Percentiles rank a stretch among this genome's conserved stretches.
Conservation (phyloP, 2,888 invertebrate species). For the Brachyptera putata region DNA sequence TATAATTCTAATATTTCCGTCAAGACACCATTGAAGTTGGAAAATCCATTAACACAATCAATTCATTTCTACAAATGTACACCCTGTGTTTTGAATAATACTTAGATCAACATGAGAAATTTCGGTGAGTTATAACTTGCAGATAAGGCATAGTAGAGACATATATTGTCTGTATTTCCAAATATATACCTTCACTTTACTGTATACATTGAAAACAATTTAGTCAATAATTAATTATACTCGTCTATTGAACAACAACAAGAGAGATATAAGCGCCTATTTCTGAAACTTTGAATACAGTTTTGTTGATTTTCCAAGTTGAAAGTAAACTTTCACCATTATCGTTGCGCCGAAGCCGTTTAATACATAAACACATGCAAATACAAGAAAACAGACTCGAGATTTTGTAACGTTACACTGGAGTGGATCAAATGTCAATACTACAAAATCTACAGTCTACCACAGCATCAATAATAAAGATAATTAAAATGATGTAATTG, state of each 20-base stretch:
- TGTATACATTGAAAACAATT: conserved; percentile 2
- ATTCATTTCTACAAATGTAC: too few relatives aligned
- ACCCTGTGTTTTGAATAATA: too few relatives aligned
- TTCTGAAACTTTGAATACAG: conserved; percentile 8
- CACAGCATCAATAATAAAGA: background rate
- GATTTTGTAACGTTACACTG: background rate
- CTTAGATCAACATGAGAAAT: too few relatives aligned
- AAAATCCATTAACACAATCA: too few relatives aligned
- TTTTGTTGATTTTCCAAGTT: conserved; percentile 16
- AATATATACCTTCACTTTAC: too few relatives aligned
- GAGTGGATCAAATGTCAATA: background rate
- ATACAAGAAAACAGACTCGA: conserved; percentile 1
- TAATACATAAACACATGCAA: conserved; percentile 12
- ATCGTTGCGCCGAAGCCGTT: background rate
- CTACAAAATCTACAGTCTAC: background rate
- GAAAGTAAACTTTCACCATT: conserved; percentile 12
- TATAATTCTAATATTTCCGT: too few relatives aligned
- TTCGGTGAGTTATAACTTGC: too few relatives aligned
- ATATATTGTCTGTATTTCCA: too few relatives aligned
- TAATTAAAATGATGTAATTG: too few relatives aligned
- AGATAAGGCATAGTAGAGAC: too few relatives aligned
- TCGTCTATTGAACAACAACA: conserved; percentile 17
- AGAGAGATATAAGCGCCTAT: background rate
- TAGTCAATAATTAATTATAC: conserved; percentile 7
- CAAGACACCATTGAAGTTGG: too few relatives aligned